Conservation (phyloP, 1,140 invertebrate genomes). For the Aporrectodea caliginosa region DNA sequence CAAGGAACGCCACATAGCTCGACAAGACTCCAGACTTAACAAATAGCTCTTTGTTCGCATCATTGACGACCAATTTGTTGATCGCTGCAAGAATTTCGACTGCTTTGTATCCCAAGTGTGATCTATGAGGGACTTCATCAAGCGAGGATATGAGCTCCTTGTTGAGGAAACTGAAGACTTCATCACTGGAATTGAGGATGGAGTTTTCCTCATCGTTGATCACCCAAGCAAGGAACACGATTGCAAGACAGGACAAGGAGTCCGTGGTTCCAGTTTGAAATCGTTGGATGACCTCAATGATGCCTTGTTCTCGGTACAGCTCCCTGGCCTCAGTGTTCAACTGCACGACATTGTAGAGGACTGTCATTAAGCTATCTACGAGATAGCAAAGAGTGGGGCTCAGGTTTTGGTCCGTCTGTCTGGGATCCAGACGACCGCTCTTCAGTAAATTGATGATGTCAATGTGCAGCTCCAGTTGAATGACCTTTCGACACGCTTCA, state of each 20-base stretch:
- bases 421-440: background rate
- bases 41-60: slow-evolving; percentile 11
- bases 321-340: background rate
- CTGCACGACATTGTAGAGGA: background rate
- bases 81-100: slow-evolving; percentile 15
- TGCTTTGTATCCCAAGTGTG: slow-evolving; percentile 12
- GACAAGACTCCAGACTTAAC: slow-evolving; percentile 17
- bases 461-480: background rate
- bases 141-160: background rate
- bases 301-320: background rate
- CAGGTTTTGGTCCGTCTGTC: background rate
- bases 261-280: background rate
- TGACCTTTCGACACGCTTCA: background rate
- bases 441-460: background rate
- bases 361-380: background rate
- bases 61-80: slow-evolving; percentile 23
- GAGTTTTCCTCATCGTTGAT: slow-evolving; percentile 28
- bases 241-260: slow-evolving; percentile 3
- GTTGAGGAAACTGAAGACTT: slow-evolving; percentile 13
- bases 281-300: background rate
- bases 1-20: background rate
- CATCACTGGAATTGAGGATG: slow-evolving; percentile 14
- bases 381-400: background rate
- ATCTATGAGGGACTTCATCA: background rate
- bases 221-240: slow-evolving; percentile 23